A percentile compares a stretch with the other conserved stretches of the same genome.
Evolutionary conservation across 1,140 invertebrate genomes (phyloP).

Genomic region (Lutraria rhynchaena): DNA sequence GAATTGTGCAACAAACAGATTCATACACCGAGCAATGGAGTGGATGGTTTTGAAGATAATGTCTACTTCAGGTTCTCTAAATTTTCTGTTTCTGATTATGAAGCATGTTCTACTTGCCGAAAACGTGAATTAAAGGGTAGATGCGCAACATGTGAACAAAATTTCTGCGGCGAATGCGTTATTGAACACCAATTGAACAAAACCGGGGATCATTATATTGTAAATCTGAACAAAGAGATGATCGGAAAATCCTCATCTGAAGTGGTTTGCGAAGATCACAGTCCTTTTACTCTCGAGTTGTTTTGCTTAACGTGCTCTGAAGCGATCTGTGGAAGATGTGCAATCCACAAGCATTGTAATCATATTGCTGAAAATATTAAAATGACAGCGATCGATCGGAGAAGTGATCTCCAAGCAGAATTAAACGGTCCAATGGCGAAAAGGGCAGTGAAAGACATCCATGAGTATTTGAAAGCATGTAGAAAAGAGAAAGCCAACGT

Average conservation of each 20-base stretch:
- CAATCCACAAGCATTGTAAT: constrained; percentile 24
- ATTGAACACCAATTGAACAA: constrained; percentile 13
- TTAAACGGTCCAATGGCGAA: neutral
- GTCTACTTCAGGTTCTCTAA: constrained; percentile 28
- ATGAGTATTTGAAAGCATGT: constrained; percentile 24
- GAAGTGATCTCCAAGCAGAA: constrained; percentile 3
- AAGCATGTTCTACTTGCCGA: constrained; percentile 19
- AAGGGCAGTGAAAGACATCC: constrained; percentile 2
- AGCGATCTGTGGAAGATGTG: constrained; percentile 46
- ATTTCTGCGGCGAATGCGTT: constrained; percentile 35
- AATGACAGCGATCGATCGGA: constrained; percentile 15
- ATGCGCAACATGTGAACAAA: constrained; percentile 25
- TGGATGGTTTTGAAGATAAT: constrained; percentile 44
- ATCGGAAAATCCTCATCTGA: constrained; percentile 9
- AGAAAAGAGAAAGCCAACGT: constrained; percentile 20
- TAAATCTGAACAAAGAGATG: constrained; percentile 44
- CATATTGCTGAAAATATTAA: constrained; percentile 40
- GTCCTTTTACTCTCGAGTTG: constrained; percentile 41
- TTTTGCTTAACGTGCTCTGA: constrained; percentile 49
- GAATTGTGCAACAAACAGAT: constrained; percentile 27
- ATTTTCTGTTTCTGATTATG: constrained; percentile 31
- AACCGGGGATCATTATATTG: constrained; percentile 24
- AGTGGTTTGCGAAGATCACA: constrained; percentile 27
- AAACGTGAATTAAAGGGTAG: constrained; percentile 11
- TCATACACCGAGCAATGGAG: constrained; percentile 20